Conservation (phyloP, 2,113 vertebrate genomes). For the Psilopogon haemacephalus region DNA sequence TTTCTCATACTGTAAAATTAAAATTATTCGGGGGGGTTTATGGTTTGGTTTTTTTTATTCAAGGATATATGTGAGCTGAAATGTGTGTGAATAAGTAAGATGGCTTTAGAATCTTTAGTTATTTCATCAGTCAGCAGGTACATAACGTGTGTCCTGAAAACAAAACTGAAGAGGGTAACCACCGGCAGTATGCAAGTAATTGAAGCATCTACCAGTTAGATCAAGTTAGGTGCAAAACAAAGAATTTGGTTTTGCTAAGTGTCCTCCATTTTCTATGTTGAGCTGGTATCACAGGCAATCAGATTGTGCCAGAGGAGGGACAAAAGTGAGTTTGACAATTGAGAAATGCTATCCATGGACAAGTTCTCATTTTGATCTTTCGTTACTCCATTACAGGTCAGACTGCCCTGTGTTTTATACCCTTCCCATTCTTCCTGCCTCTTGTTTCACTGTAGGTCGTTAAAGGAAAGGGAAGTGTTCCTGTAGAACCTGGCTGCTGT, state of each 20-base stretch:
- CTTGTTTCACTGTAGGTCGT: background rate
- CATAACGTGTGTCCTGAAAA: fast-evolving
- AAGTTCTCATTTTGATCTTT: background rate
- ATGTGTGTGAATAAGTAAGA: background rate
- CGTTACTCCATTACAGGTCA: background rate
- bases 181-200: background rate
- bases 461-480: background rate
- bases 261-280: fast-evolving
- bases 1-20: background rate
- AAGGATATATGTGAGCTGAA: background rate
- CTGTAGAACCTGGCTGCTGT: background rate
- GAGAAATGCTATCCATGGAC: background rate
- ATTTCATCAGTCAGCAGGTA: background rate
- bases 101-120: background rate
- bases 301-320: background rate
- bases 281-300: background rate
- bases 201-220: background rate
- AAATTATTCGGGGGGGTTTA: background rate
- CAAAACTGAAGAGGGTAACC: background rate
- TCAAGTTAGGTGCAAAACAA: background rate
- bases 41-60: background rate
- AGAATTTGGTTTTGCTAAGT: background rate
- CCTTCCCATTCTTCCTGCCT: background rate
- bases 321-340: background rate
- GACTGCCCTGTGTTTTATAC: background rate